Evolutionary conservation across 2,113 vertebrate genomes (phyloP), one percentile per base, ranked within the genome.

Genomic region (Microcebus griseorufus): DNA sequence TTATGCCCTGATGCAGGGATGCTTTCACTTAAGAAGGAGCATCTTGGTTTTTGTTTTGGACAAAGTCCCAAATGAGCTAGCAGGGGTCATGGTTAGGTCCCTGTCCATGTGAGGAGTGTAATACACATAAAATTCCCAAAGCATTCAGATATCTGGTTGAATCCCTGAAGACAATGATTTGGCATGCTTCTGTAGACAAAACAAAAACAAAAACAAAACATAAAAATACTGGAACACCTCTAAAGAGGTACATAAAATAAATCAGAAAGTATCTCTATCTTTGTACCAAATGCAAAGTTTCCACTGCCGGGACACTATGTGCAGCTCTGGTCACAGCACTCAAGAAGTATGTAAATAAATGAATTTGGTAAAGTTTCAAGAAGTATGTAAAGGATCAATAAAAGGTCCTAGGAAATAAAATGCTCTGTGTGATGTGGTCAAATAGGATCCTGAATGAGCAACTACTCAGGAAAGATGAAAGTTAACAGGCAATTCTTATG

Each of bases 11-110:
- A 22, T n/a, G 25, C 9, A 65, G 14, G 55, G 10, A 20, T 86
- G n/a, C 34, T 94, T 89, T 29, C 45, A 51, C 34, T 79, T 75
- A 13, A 95, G 64, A 17, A 96, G 91, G 48, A 85, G 2, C 23
- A 88, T 34, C 45, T n/a, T 96, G 95, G 8, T 32, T 96, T 8
- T 32, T 91, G 18, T 93, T 96, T 93, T 67, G 62, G 60, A 84
- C 69, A 94, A 90, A 88, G 25, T n/a, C 58, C 37, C 60, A 18
- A 84, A 76, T 67, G 27, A 27, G 6, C 25, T 84, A 53, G 32
- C 13, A 2, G n/a, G 29, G 55, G 37, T 53, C 39, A 37, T 27
- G 76, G 39, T 27, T 81, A 73, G 10, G 10, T 85, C 58, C 62
- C n/a, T 92, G 27, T 70, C 20, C 55, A 93, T 45, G 16, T n/a